Evolutionary conservation across 2,797 vertebrate genomes (phyloP).

Genomic region (Pangasius krempfi): DNA sequence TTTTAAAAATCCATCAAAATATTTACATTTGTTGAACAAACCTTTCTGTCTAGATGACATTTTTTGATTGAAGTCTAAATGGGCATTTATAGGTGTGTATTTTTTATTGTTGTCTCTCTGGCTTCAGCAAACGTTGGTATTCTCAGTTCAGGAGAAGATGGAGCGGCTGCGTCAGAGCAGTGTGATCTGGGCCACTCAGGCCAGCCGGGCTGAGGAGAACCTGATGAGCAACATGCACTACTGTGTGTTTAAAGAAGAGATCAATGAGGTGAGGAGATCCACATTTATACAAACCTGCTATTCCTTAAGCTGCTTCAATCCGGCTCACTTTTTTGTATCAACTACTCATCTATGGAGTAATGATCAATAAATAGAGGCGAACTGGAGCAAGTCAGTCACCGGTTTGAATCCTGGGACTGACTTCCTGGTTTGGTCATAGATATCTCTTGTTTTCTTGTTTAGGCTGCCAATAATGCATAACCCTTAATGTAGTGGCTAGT

Average conservation of each 20-base stretch:
- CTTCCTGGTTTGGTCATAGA: not conserved
- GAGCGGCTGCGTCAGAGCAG: conserved; percentile 69
- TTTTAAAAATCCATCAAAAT: not conserved
- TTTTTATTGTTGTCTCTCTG: not conserved
- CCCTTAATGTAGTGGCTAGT: not conserved
- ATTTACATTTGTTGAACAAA: not conserved
- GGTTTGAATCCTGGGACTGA: not conserved
- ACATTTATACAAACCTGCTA: not conserved
- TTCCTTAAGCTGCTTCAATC: not conserved
- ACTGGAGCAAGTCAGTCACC: not conserved
- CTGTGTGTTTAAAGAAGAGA: conserved; percentile 73
- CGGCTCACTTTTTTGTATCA: not conserved
- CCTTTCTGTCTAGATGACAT: not conserved
- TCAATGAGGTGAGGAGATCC: conserved; percentile 75
- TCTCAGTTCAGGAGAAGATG: conserved; percentile 78
- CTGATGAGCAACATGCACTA: conserved; percentile 66
- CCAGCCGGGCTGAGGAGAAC: conserved; percentile 65
- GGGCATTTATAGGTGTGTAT: not conserved
- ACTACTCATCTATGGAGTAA: not conserved
- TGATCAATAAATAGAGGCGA: not conserved
- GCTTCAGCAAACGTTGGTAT: conserved; percentile 70
- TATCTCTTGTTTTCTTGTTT: too few relatives aligned
- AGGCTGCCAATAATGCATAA: not conserved
- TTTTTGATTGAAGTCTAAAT: not conserved
- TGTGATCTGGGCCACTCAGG: conserved; percentile 67